Evolutionary conservation across 2,797 vertebrate species (phyloP), one percentile per base, ranked within the genome.

Genomic region (Anabacerthia variegaticeps): DNA sequence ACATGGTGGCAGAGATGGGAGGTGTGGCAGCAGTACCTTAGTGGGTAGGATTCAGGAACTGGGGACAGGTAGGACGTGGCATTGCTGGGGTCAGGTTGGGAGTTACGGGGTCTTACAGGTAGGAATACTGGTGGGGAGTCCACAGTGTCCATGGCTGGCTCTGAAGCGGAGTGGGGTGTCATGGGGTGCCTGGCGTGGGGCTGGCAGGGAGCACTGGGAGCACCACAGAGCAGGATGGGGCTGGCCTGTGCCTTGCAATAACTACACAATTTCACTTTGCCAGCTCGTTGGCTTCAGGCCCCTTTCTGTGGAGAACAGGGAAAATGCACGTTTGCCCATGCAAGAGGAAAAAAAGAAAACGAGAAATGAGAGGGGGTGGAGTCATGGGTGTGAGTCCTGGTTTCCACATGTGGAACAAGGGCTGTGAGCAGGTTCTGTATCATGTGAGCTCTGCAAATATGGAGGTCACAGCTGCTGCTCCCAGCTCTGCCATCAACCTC

Each of bases 201-300:
- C 56, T 48, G 34, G 49, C 9, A 6, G 32, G 79, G 55, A 36
- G 78, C 28, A 11, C 24, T 17, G 34, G 62, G 72, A 85, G 55
- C 66, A 14, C n/a, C 4, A 7, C 2, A 9, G 12, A 24, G 39
- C 8, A 32, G 74, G n/a, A 34, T 2, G 68, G 73, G 71, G 37
- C 88, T 22, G 74, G 85, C 69, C 55, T 59, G 5, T 51, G 80
- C 74, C 84, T 94, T 81, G 86, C 88, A 89, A 73, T 93, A 96
- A 93, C 91, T 41, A 39, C 78, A 24, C 46, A 6, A 6, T 46
- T 88, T 84, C 48, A 16, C 78, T 63, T 32, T 14, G 73, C 83
- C 83, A 54, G 12, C 62, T 49, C 9, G 1, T 14, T 56, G 88
- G 77, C 58, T 36, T 66, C 68, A 14, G 85, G 71, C 66, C 46